phyloP scores from a whole-genome alignment of 2,113 vertebrate genomes.

The Meriones unguiculatus region DNA sequence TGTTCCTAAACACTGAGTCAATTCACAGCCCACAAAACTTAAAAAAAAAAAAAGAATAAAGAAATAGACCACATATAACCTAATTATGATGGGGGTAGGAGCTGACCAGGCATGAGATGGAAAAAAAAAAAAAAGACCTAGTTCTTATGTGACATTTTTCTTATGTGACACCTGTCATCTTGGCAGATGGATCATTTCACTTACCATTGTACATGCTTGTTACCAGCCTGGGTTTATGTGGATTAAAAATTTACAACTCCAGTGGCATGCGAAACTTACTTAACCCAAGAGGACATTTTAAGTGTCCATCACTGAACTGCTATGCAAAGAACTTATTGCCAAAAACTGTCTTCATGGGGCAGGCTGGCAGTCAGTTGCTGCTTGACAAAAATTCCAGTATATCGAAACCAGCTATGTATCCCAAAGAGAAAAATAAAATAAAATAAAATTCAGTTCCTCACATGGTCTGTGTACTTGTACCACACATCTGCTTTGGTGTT shows the following conservation, averaged over 20 bases:
- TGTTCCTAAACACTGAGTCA: not conserved
- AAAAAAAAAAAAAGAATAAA: not conserved
- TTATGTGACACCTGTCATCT: constrained; percentile 55
- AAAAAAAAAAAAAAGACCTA: constrained; percentile 17
- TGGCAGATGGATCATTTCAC: constrained; percentile 54
- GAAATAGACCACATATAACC: not conserved
- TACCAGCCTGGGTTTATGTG: constrained; percentile 52
- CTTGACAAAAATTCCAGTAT: constrained; percentile 42
- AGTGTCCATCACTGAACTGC: constrained; percentile 1
- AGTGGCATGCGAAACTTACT: constrained; percentile 12
- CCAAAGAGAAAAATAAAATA: not conserved
- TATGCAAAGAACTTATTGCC: constrained; percentile 9
- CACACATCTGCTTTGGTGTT: not conserved
- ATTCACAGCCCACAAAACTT: not conserved
- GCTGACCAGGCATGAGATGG: not conserved
- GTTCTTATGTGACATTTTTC: constrained; percentile 35
- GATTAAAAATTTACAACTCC: constrained; percentile 60
- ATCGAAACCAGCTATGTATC: constrained; percentile 39
- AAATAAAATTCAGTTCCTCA: not conserved
- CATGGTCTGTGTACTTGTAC: not conserved
- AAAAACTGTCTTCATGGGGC: constrained; percentile 56
- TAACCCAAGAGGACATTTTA: constrained; percentile 48
- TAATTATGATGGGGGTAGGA: not conserved
- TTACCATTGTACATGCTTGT: constrained; percentile 47
- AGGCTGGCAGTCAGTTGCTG: constrained; percentile 46